Evolutionary conservation across 1,140 invertebrate species (phyloP).

Genomic region (Stratiolaelaps scimitus): DNA sequence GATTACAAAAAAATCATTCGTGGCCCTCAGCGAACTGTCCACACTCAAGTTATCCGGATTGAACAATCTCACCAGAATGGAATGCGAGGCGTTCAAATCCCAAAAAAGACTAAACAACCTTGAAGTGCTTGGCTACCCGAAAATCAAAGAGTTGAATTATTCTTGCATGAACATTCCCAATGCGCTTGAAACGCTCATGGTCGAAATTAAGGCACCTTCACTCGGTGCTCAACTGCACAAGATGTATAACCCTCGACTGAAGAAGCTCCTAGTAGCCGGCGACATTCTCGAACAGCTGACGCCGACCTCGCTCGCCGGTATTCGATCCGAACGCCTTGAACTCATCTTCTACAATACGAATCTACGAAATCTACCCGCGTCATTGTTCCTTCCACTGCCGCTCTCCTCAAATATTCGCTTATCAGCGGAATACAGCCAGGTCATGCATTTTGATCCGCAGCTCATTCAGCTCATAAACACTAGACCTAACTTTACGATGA

Average conservation of each 20-base stretch:
- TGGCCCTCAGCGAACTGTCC: slow-evolving; percentile 52
- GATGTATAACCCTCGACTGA: slow-evolving; percentile 60
- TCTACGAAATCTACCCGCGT: slow-evolving; percentile 57
- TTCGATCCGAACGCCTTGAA: slow-evolving; percentile 55
- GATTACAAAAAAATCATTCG: slow-evolving; percentile 59
- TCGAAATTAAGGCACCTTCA: slow-evolving; percentile 69
- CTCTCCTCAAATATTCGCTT: slow-evolving; percentile 63
- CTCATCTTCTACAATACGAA: slow-evolving; percentile 66
- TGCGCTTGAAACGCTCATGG: slow-evolving; percentile 50
- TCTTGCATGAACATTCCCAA: slow-evolving; percentile 51
- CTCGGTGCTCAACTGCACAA: slow-evolving; percentile 68
- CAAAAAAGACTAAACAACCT: slow-evolving; percentile 56
- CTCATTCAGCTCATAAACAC: slow-evolving; percentile 64
- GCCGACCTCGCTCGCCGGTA: slow-evolving; percentile 58
- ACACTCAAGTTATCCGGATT: slow-evolving; percentile 55
- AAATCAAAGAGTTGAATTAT: slow-evolving; percentile 37
- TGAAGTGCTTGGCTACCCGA: slow-evolving; percentile 68
- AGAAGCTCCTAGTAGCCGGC: slow-evolving; percentile 58
- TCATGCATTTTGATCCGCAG: slow-evolving; percentile 59
- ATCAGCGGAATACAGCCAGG: slow-evolving; percentile 61
- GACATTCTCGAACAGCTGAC: slow-evolving; percentile 60
- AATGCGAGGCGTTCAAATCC: slow-evolving; percentile 63
- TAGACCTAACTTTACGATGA: slow-evolving; percentile 55
- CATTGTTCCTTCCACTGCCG: slow-evolving; percentile 72
- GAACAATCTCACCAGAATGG: slow-evolving; percentile 56